Evolutionary conservation across 2,113 vertebrate species (phyloP).

Genomic region (Bubo blakistoni): DNA sequence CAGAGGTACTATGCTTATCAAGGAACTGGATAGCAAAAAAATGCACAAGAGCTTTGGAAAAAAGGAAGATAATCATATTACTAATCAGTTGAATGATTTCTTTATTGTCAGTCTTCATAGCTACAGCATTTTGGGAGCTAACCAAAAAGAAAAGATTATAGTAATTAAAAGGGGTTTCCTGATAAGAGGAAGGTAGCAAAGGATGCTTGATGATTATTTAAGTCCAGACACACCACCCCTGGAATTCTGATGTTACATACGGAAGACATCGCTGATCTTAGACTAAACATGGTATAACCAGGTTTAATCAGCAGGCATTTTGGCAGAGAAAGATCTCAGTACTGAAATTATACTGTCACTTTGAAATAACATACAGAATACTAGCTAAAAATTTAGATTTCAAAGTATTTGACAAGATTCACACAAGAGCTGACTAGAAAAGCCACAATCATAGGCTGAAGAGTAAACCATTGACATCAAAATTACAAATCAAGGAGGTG

Average conservation of each 20-base stretch:
- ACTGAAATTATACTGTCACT: not conserved
- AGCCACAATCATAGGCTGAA: not conserved
- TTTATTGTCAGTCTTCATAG: not conserved
- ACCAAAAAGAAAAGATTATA: not conserved
- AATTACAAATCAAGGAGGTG: not conserved
- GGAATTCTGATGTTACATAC: not conserved
- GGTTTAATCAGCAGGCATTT: not conserved
- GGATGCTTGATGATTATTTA: not conserved
- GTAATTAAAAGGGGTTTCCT: not conserved
- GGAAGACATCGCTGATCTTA: not conserved
- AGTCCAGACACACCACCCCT: not conserved
- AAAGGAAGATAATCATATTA: not conserved
- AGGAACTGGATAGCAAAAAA: not conserved
- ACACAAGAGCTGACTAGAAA: rapidly evolving
- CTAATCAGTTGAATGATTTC: not conserved
- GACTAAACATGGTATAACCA: not conserved
- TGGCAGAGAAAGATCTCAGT: not conserved
- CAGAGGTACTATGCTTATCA: not conserved
- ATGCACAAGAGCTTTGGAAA: not conserved
- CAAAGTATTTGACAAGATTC: not conserved
- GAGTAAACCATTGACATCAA: not conserved
- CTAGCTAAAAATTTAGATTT: not conserved
- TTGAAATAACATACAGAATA: not conserved
- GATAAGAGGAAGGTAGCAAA: not conserved
- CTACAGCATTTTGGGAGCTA: not conserved